phyloP scores from a whole-genome alignment of 2,888 invertebrate species.

The Neoscelio sp. region DNA sequence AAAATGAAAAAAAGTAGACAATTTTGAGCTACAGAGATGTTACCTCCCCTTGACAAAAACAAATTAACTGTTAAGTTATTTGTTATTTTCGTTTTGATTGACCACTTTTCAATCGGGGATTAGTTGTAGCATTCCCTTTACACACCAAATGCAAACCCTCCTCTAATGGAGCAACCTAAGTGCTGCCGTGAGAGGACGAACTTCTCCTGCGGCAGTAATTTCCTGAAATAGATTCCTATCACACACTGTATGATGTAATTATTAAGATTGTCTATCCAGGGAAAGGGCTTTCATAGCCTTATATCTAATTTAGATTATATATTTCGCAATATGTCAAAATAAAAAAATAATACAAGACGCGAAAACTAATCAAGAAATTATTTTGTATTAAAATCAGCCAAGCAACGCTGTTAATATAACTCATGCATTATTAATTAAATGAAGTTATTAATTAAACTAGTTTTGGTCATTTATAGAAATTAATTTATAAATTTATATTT shows the following conservation, averaged over 20 bases:
- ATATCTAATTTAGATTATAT: slow-evolving; percentile 43
- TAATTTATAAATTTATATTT: too few species aligned
- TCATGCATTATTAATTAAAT: too few species aligned
- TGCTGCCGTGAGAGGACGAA: slow-evolving; percentile 61
- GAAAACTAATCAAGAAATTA: too few species aligned
- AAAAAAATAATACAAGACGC: too few species aligned
- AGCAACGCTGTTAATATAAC: too few species aligned
- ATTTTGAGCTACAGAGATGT: too few species aligned
- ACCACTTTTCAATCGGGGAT: slow-evolving; percentile 34
- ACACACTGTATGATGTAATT: slow-evolving; percentile 63
- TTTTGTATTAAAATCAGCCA: too few species aligned
- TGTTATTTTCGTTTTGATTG: neutral
- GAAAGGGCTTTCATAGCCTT: slow-evolving; percentile 47
- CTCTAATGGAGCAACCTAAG: slow-evolving; percentile 64
- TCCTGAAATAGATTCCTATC: slow-evolving; percentile 65
- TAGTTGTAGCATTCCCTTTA: slow-evolving; percentile 54
- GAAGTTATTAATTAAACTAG: too few species aligned
- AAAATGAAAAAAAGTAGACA: too few species aligned
- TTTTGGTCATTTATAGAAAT: too few species aligned
- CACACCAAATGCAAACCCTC: slow-evolving; percentile 54
- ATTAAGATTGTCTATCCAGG: slow-evolving; percentile 57
- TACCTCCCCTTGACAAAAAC: too few species aligned
- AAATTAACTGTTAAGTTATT: too few species aligned
- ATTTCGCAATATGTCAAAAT: neutral
- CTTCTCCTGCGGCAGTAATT: slow-evolving; percentile 65